phyloP scores from a whole-genome alignment of 1,140 invertebrate genomes.

The Heliothis subflexa region DNA sequence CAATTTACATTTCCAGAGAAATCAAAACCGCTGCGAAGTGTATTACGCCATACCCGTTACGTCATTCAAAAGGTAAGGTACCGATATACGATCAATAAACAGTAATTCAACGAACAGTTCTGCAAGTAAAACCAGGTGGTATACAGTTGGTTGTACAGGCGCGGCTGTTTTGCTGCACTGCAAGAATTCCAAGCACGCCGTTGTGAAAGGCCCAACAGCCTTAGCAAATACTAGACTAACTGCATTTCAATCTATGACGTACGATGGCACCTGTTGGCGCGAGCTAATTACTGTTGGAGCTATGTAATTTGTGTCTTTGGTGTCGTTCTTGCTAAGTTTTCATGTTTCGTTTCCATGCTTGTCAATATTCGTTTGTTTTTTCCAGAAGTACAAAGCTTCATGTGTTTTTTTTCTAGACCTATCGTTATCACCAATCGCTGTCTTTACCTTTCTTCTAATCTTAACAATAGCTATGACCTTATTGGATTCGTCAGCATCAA shows the following conservation, averaged over 20 bases:
- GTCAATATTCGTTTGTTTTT: neutral
- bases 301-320: neutral
- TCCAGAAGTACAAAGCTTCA: too few species aligned
- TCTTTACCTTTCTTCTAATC: too few species aligned
- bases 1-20: too few species aligned
- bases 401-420: too few species aligned
- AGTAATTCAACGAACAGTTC: neutral
- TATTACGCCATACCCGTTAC: neutral
- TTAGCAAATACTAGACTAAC: slow-evolving; percentile 66
- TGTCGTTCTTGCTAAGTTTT: neutral
- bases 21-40: too few species aligned
- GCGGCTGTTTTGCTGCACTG: slow-evolving; percentile 39
- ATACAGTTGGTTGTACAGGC: slow-evolving; percentile 24
- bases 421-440: too few species aligned
- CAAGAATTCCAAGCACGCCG: slow-evolving; percentile 63
- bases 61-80: neutral
- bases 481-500: too few species aligned
- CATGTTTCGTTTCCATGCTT: neutral
- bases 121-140: slow-evolving; percentile 13
- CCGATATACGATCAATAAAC: neutral
- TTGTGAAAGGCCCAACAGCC: slow-evolving; percentile 64
- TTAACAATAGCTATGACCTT: too few species aligned
- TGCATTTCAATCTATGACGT: slow-evolving; percentile 55
- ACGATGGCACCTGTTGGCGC: slow-evolving; percentile 41
- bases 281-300: slow-evolving; percentile 13